Conservation (phyloP, 1,140 invertebrate species). For the Araneus ventricosus region DNA sequence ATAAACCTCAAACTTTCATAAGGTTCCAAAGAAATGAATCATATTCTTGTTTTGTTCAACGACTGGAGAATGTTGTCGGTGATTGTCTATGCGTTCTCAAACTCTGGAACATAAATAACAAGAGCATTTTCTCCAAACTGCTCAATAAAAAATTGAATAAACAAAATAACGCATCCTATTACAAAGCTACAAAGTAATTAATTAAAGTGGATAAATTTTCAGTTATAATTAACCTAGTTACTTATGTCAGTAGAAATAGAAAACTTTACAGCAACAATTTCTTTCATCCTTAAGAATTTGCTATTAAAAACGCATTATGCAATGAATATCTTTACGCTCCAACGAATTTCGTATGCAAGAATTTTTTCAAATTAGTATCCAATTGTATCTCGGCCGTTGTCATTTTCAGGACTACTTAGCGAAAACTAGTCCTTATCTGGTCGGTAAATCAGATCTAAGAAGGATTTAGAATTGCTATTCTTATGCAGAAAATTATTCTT, state of each 20-base stretch:
- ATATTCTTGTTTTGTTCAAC: not conserved
- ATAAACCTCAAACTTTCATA: too few relatives aligned
- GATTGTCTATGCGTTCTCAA: not conserved
- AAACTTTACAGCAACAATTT: not conserved
- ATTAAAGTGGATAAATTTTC: not conserved
- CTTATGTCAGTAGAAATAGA: not conserved
- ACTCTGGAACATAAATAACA: not conserved
- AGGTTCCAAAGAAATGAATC: too few relatives aligned
- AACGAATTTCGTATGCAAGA: constrained; percentile 23
- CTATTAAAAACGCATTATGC: constrained; percentile 46
- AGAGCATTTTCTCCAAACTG: not conserved
- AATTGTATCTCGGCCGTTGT: constrained; percentile 50
- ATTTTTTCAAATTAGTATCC: constrained; percentile 42
- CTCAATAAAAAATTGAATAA: not conserved
- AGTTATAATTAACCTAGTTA: constrained; percentile 12
- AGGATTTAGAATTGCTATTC: constrained; percentile 50
- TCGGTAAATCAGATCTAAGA: constrained; percentile 25
- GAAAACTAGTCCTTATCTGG: constrained; percentile 32
- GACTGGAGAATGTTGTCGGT: not conserved
- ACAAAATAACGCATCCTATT: not conserved
- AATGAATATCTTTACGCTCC: constrained; percentile 37
- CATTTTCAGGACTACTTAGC: constrained; percentile 27
- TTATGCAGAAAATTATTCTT: constrained; percentile 51
- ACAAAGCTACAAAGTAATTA: not conserved
- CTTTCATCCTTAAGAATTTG: not conserved